Conservation (phyloP, 2,113 vertebrate genomes). For the Triplophysa siluroides region DNA sequence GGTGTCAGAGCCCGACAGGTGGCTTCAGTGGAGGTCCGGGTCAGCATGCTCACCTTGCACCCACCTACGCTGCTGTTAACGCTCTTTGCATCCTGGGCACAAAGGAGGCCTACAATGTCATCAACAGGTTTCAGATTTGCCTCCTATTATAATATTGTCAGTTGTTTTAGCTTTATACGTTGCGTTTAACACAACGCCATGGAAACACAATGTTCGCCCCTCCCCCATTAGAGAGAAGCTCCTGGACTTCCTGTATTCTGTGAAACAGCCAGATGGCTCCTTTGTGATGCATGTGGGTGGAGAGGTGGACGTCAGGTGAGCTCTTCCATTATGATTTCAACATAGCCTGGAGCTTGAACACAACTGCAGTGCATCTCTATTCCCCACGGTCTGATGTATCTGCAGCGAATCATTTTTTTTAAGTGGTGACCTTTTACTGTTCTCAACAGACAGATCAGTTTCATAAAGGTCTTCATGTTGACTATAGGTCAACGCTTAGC, state of each 20-base stretch:
- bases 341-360: neutral
- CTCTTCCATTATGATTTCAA: constrained; percentile 34
- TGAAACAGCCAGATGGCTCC: constrained; percentile 93
- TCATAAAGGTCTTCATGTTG: neutral
- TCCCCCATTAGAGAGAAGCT: constrained; percentile 85
- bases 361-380: neutral
- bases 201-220: constrained; percentile 15
- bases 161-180: neutral
- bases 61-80: constrained; percentile 92
- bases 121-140: constrained; percentile 82
- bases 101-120: constrained; percentile 85
- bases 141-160: neutral
- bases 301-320: constrained; percentile 96
- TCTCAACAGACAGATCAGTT: constrained; percentile 9
- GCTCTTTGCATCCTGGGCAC: constrained; percentile 95
- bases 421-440: constrained; percentile 17
- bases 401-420: neutral
- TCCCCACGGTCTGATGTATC: neutral
- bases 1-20: constrained; percentile 86
- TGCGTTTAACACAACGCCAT: neutral
- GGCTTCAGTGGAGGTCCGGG: constrained; percentile 91
- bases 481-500: neutral
- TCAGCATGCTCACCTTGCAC: constrained; percentile 92
- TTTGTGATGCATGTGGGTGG: constrained; percentile 95
- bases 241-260: constrained; percentile 83